Conservation (phyloP, 1,140 invertebrate species). For the Dinoponera quadriceps region DNA sequence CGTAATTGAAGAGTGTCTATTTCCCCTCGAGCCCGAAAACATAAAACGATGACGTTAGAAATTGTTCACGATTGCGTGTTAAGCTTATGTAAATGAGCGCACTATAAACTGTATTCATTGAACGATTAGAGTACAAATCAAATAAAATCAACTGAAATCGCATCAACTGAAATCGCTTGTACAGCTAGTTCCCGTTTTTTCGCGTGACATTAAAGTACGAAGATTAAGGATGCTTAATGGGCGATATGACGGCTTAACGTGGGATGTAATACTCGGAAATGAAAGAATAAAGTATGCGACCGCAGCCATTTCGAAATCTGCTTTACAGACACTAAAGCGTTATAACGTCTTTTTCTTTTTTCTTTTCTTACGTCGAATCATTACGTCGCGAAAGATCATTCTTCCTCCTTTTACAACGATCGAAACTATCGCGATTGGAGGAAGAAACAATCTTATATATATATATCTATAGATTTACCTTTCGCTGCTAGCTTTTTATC, state of each 20-base stretch:
- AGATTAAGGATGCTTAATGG: constrained; percentile 1
- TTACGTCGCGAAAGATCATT: not conserved
- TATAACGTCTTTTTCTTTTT: not conserved
- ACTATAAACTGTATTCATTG: not conserved
- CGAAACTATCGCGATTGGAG: not conserved
- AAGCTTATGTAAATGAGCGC: not conserved
- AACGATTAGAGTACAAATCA: not conserved
- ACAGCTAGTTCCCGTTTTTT: too few species aligned
- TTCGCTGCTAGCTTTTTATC: constrained; percentile 26
- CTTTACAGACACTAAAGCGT: not conserved
- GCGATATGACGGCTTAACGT: not conserved
- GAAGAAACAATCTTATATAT: constrained; percentile 31
- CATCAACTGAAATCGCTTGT: not conserved
- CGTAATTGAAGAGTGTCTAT: constrained; percentile 18
- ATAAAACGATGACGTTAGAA: constrained; percentile 6
- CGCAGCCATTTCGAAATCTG: not conserved
- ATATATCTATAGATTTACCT: constrained; percentile 33
- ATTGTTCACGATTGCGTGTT: not conserved
- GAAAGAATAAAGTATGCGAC: not conserved
- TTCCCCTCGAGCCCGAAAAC: not conserved
- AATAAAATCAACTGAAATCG: not conserved
- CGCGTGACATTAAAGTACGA: not conserved
- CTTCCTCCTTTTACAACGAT: constrained; percentile 39
- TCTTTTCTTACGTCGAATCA: constrained; percentile 25
- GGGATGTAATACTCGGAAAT: constrained; percentile 30